Evolutionary conservation across 2,888 invertebrate genomes (phyloP).

Genomic region (Drosophila pseudotakahashii): DNA sequence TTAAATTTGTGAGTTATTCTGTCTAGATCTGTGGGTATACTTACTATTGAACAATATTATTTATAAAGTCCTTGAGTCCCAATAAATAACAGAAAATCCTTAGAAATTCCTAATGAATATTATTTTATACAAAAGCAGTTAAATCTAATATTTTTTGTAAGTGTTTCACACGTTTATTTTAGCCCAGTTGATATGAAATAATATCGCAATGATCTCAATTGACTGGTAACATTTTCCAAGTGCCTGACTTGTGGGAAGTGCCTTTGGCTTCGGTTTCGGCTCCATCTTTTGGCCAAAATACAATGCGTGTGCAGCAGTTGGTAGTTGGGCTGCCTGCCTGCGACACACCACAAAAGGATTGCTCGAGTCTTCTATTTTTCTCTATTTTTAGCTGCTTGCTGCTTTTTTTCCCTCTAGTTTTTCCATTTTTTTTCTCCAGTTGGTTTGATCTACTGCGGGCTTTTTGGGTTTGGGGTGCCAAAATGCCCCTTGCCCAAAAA

Average conservation of each 20-base stretch:
- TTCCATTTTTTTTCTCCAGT: constrained; percentile 16
- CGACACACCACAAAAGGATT: constrained; percentile 67
- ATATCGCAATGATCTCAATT: too few relatives aligned
- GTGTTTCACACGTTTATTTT: too few relatives aligned
- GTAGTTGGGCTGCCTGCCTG: constrained; percentile 44
- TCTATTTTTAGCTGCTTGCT: constrained; percentile 10
- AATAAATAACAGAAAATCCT: too few relatives aligned
- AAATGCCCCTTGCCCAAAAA: constrained; percentile 38
- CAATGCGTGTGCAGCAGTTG: constrained; percentile 58
- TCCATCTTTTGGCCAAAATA: constrained; percentile 25
- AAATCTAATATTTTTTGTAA: too few relatives aligned
- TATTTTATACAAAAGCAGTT: too few relatives aligned
- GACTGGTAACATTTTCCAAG: not conserved
- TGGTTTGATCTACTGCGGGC: constrained; percentile 58
- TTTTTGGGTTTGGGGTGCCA: constrained; percentile 19
- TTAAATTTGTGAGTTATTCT: too few relatives aligned
- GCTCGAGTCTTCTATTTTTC: constrained; percentile 26
- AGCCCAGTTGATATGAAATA: too few relatives aligned
- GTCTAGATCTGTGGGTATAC: too few relatives aligned
- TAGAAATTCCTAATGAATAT: too few relatives aligned
- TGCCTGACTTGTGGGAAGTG: not conserved
- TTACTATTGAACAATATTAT: too few relatives aligned
- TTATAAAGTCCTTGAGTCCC: too few relatives aligned
- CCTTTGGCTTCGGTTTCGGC: constrained; percentile 44
- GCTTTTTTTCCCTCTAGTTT: constrained; percentile 12